A percentile compares a stretch with the other conserved stretches of the same genome.
Conservation (phyloP, 2,797 vertebrate species). For the Acanthiza pusilla region DNA sequence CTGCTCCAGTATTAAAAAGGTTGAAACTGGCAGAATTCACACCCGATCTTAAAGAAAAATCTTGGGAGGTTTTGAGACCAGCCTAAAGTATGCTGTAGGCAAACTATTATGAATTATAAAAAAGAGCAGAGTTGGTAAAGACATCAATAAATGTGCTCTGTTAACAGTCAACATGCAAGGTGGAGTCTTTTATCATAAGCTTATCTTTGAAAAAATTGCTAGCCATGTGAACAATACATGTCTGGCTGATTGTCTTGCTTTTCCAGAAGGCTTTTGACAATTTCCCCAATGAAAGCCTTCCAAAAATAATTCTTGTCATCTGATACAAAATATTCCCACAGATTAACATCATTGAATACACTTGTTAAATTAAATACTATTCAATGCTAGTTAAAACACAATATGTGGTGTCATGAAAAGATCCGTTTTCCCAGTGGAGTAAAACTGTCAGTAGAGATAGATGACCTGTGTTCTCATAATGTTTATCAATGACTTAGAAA, state of each 20-base stretch:
- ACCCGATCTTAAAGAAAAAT: background rate
- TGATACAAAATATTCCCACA: background rate
- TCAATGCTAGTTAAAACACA: background rate
- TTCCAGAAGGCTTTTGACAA: background rate
- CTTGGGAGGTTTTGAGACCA: background rate
- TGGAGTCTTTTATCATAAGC: background rate
- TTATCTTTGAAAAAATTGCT: background rate
- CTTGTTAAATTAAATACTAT: background rate
- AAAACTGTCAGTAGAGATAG: background rate
- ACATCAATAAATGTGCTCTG: background rate
- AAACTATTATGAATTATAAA: background rate
- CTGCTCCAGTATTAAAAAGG: background rate
- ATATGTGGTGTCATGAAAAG: background rate
- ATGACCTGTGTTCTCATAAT: background rate
- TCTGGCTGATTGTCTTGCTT: background rate
- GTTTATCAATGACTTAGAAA: background rate
- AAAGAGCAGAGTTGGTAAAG: background rate
- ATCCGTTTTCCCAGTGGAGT: background rate
- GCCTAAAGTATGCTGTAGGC: background rate
- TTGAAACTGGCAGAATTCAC: background rate
- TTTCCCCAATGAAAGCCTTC: background rate
- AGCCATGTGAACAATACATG: background rate
- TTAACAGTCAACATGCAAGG: background rate
- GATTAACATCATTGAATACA: background rate
- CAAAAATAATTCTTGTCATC: background rate